Evolutionary conservation across 92 coral and sea anemone species (phyloP).

Genomic region (Siderastrea radians): DNA sequence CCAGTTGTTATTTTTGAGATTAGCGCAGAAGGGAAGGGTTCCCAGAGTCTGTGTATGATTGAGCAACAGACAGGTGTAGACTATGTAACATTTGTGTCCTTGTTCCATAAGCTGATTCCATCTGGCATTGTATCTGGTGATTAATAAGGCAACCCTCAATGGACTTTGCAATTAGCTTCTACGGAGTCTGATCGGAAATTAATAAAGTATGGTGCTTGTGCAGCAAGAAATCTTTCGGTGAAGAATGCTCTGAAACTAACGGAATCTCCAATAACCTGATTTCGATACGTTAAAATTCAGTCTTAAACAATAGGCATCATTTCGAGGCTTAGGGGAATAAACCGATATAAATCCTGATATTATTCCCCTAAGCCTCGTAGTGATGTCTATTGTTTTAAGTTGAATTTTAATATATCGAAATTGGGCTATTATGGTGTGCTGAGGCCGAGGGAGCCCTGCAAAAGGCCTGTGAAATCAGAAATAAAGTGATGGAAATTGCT

Average conservation of each 20-base stretch:
- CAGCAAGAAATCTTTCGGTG: constrained; percentile 38
- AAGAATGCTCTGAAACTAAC: constrained; percentile 20
- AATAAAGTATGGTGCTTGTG: constrained; percentile 68
- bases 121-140: background rate
- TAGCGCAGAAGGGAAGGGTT: constrained; percentile 41
- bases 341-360: too few species aligned
- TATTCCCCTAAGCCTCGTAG: too few species aligned
- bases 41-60: constrained; percentile 40
- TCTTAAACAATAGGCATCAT: too few species aligned
- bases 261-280: constrained; percentile 48
- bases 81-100: constrained; percentile 40
- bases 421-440: background rate
- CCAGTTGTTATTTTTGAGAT: constrained; percentile 65
- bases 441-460: constrained; percentile 35
- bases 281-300: too few species aligned
- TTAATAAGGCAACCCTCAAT: constrained; percentile 52
- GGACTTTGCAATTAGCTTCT: constrained; percentile 66
- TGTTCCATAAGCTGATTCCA: constrained; percentile 50
- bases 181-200: constrained; percentile 52
- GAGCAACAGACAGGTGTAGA: constrained; percentile 64
- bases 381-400: too few species aligned
- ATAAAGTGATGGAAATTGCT: constrained; percentile 59
- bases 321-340: too few species aligned
- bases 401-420: too few species aligned
- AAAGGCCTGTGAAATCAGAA: constrained; percentile 31